Percentiles rank a stretch among this genome's conserved stretches.
Evolutionary conservation across 64 coral and sea anemone genomes (phyloP).

Genomic region (Platygyra sinensis): DNA sequence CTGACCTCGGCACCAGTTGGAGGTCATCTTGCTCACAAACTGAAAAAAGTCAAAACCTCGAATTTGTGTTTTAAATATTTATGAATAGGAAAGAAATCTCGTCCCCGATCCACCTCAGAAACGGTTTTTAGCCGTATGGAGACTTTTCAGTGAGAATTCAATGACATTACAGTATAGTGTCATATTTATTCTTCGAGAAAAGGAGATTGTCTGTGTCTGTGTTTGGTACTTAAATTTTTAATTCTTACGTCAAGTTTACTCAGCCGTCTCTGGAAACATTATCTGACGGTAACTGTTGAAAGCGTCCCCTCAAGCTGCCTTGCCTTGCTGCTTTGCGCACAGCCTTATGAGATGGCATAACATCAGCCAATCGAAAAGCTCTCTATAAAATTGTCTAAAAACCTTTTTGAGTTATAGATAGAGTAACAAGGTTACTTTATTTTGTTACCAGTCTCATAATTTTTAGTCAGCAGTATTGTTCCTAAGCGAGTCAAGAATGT

Average conservation of each 20-base stretch:
- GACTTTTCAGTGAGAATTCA: background rate
- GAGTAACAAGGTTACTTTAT: too few relatives aligned
- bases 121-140: background rate
- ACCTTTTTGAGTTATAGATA: too few relatives aligned
- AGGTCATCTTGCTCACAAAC: constrained; percentile 42
- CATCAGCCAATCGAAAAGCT: too few relatives aligned
- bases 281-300: background rate
- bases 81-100: background rate
- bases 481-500: too few relatives aligned
- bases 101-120: background rate
- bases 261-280: background rate
- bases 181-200: background rate
- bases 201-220: background rate
- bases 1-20: constrained; percentile 23
- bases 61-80: constrained; percentile 24
- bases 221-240: background rate
- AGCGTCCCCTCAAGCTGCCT: background rate
- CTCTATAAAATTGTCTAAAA: too few relatives aligned
- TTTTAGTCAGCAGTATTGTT: too few relatives aligned
- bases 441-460: too few relatives aligned
- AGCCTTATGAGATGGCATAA: too few relatives aligned
- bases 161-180: too few relatives aligned
- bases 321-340: too few relatives aligned
- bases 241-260: background rate
- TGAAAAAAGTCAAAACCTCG: background rate